Percentiles rank a stretch among this genome's conserved stretches.
These are phyloP conservation scores for Uropsilus gracilis DNA, from an alignment of 2,113 vertebrate genomes.

Conservation along the genomic window DNA sequence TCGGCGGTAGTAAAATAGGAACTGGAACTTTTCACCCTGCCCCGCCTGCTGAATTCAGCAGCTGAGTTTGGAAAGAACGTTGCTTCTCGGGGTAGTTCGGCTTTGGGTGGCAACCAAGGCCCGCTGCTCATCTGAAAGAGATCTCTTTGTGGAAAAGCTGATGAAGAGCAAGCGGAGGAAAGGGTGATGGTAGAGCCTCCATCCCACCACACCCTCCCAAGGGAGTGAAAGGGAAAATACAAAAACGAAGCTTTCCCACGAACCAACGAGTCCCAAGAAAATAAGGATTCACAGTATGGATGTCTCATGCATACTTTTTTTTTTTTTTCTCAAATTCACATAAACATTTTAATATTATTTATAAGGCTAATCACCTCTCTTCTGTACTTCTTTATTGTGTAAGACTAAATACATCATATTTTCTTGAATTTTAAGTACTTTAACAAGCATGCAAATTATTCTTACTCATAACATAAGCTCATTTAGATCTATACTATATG, in stretches of 20 bases:
- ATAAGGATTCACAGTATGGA: constrained; percentile 16
- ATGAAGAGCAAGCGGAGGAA: constrained; percentile 12
- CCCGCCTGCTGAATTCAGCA: not conserved
- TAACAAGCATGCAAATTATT: not conserved
- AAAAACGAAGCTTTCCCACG: not conserved
- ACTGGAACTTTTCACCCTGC: not conserved
- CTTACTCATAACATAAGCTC: not conserved
- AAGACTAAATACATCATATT: not conserved
- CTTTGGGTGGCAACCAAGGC: constrained; percentile 33
- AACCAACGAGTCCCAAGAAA: not conserved
- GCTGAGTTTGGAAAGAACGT: not conserved
- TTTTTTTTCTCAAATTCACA: not conserved
- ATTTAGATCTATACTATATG: not conserved
- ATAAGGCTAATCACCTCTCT: not conserved
- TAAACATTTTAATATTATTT: too few relatives aligned
- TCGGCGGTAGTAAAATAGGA: not conserved
- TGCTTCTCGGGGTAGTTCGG: constrained; percentile 24
- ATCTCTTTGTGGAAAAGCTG: not conserved
- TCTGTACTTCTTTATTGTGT: not conserved
- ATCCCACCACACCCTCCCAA: not conserved
- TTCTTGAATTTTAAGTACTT: constrained; percentile 12
- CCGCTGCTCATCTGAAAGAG: not conserved
- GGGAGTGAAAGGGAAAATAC: not conserved
- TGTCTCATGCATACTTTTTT: not conserved
- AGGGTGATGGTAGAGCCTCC: not conserved